phyloP scores from a whole-genome alignment of 2,888 invertebrate genomes.

The Tryphoninae sp. region DNA sequence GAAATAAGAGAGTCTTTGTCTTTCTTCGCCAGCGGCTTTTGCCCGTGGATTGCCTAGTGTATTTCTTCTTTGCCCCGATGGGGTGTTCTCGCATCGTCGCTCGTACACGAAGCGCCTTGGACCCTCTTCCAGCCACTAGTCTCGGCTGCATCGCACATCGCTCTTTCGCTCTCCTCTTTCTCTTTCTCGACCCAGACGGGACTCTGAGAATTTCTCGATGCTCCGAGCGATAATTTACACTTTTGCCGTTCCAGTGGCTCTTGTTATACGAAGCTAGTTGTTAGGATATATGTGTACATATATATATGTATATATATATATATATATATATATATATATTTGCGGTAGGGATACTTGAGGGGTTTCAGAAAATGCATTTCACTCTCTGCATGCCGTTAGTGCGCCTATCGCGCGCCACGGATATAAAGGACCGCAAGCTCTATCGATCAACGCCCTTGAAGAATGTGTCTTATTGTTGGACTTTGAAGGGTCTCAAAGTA shows the following conservation, averaged over 20 bases:
- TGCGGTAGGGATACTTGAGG: conserved; percentile 24
- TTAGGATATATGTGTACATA: background rate
- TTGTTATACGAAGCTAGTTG: conserved; percentile 46
- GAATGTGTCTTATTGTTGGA: conserved; percentile 62
- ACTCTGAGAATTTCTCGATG: conserved; percentile 72
- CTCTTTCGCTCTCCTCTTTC: conserved; percentile 43
- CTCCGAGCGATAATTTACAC: conserved; percentile 69
- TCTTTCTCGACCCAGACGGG: conserved; percentile 62
- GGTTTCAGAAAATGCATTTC: conserved; percentile 57
- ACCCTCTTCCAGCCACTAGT: conserved; percentile 54
- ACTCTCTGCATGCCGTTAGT: conserved; percentile 19
- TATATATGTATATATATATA: background rate
- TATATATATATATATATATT: conserved; percentile 24
- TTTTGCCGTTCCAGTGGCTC: conserved; percentile 61
- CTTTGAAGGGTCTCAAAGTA: conserved; percentile 51
- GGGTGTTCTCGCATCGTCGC: conserved; percentile 57
- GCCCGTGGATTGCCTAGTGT: conserved; percentile 38
- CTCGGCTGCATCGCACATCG: conserved; percentile 44
- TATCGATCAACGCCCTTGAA: conserved; percentile 63
- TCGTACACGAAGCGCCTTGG: conserved; percentile 1
- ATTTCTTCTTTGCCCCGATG: conserved; percentile 48
- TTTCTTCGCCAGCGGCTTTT: conserved; percentile 60
- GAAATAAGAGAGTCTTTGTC: conserved; percentile 78
- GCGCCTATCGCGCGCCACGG: background rate
- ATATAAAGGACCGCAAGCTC: conserved; percentile 42